phyloP scores from a whole-genome alignment of 2,113 vertebrate species.

The Himantopus leucocephalus region DNA sequence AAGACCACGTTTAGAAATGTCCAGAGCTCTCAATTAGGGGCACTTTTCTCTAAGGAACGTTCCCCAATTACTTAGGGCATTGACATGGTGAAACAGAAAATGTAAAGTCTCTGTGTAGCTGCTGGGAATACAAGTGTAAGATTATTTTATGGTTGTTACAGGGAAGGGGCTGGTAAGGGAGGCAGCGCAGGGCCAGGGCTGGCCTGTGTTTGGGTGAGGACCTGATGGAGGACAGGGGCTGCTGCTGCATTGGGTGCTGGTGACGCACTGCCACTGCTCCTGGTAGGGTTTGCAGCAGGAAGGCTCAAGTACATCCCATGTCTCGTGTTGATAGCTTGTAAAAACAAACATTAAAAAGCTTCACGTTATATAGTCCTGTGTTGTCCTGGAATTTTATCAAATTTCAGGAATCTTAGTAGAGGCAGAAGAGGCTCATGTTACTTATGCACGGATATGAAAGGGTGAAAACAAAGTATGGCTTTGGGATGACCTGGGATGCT shows the following conservation, averaged over 20 bases:
- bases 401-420: not conserved
- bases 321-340: not conserved
- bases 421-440: not conserved
- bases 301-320: fast-evolving
- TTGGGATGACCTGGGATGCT: not conserved
- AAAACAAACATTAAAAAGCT: not conserved
- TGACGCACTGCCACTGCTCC: fast-evolving
- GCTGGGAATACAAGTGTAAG: not conserved
- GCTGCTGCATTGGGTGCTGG: fast-evolving
- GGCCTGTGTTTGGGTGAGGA: fast-evolving
- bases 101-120: not conserved
- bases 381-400: too few relatives aligned
- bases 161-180: too few relatives aligned
- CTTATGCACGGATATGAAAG: fast-evolving
- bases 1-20: not conserved
- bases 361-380: not conserved
- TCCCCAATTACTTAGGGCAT: fast-evolving
- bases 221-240: fast-evolving
- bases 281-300: not conserved
- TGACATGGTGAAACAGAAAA: not conserved
- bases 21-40: not conserved
- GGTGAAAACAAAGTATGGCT: not conserved
- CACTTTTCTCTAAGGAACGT: not conserved
- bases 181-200: not conserved
- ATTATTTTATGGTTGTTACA: too few relatives aligned